phyloP scores from a whole-genome alignment of 2,797 vertebrate genomes.

The Chiloscyllium punctatum region DNA sequence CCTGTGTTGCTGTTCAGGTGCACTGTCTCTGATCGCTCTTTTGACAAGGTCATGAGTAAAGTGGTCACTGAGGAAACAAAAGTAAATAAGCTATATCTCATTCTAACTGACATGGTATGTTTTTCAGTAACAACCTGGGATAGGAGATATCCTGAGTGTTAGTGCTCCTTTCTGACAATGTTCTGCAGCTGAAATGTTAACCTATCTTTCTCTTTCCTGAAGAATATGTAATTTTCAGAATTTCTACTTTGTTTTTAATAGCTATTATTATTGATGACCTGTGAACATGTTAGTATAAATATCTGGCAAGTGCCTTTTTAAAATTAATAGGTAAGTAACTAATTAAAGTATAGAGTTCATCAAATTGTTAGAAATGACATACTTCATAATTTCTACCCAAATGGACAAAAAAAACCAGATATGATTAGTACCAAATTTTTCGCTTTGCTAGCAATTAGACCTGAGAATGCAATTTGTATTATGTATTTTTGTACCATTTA shows the following conservation, averaged over 20 bases:
- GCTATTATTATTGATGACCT: background rate
- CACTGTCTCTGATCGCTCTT: slow-evolving; percentile 15
- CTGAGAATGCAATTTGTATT: background rate
- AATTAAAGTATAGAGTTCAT: background rate
- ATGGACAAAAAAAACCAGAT: background rate
- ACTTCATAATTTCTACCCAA: background rate
- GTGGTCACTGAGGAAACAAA: slow-evolving; percentile 25
- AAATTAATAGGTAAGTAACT: background rate
- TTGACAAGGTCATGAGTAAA: slow-evolving; percentile 28
- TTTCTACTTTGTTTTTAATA: background rate
- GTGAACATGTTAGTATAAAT: background rate
- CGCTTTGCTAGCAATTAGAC: background rate
- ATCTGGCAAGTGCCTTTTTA: background rate
- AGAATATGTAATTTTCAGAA: background rate
- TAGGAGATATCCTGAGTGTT: background rate
- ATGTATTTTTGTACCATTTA: background rate
- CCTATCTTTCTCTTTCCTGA: background rate
- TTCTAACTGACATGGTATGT: background rate
- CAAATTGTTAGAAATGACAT: background rate
- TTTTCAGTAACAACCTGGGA: background rate
- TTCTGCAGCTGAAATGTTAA: background rate
- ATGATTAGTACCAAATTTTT: background rate
- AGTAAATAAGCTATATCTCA: slow-evolving; percentile 26
- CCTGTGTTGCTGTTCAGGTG: slow-evolving; percentile 16
- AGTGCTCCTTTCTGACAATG: background rate